Evolutionary conservation across 2,888 invertebrate species (phyloP).

Genomic region (Pheosia gnoma): DNA sequence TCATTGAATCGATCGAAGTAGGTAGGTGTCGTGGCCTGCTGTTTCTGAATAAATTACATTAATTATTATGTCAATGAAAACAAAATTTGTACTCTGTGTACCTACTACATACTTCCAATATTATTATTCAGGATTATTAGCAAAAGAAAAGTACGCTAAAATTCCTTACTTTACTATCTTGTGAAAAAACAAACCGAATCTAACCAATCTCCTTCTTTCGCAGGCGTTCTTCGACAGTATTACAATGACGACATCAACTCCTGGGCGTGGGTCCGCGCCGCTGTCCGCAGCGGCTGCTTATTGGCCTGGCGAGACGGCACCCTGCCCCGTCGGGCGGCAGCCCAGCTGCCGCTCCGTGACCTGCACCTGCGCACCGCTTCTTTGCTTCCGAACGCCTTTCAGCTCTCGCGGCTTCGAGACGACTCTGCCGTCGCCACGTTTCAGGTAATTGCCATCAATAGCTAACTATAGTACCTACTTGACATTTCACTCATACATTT

Average conservation of each 20-base stretch:
- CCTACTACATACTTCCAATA: too few relatives aligned
- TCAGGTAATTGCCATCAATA: slow-evolving; percentile 58
- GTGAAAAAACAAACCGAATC: too few relatives aligned
- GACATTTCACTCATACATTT: too few relatives aligned
- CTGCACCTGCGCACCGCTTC: slow-evolving; percentile 70
- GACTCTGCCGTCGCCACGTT: slow-evolving; percentile 79
- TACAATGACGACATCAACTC: slow-evolving; percentile 70
- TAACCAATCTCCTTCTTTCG: slow-evolving; percentile 22
- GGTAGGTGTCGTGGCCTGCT: not conserved
- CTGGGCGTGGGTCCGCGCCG: slow-evolving; percentile 78
- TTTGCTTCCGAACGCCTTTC: slow-evolving; percentile 73
- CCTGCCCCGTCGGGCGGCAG: slow-evolving; percentile 71
- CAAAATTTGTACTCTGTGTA: too few relatives aligned
- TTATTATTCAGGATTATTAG: too few relatives aligned
- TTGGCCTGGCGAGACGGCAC: slow-evolving; percentile 80
- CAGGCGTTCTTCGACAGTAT: slow-evolving; percentile 78
- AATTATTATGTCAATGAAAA: not conserved
- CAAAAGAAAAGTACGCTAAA: too few relatives aligned
- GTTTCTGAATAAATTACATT: not conserved
- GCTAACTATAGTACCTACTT: too few relatives aligned
- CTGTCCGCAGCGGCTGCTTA: slow-evolving; percentile 71
- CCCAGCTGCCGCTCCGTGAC: slow-evolving; percentile 70
- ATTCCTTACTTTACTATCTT: too few relatives aligned
- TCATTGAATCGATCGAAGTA: not conserved
- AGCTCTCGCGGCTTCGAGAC: slow-evolving; percentile 75